Evolutionary conservation across 2,888 invertebrate genomes (phyloP).

Genomic region (Polia nebulosa): DNA sequence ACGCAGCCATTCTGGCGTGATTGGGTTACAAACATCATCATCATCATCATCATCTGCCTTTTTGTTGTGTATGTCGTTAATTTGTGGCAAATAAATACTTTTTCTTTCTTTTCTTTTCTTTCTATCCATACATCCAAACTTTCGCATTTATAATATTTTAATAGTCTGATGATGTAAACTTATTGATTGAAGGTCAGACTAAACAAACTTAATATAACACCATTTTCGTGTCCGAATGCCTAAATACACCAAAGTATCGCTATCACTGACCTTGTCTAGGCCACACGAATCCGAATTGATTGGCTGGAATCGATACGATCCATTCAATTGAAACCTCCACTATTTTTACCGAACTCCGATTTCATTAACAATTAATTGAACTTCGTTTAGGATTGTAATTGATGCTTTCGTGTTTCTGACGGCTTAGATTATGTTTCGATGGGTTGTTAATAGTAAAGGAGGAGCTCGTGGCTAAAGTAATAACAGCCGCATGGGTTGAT

Average conservation of each 20-base stretch:
- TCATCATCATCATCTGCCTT: no score
- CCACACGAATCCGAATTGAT: conserved; percentile 46
- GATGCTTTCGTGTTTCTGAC: conserved; percentile 7
- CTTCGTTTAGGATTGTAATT: conserved; percentile 40
- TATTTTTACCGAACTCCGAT: conserved; percentile 41
- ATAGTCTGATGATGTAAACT: no score
- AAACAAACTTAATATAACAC: not conserved
- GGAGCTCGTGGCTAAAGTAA: no score
- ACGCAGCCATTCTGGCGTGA: no score
- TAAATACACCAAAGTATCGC: conserved; percentile 28
- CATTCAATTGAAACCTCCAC: conserved; percentile 33
- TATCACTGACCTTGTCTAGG: conserved; percentile 54
- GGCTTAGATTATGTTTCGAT: conserved; percentile 14
- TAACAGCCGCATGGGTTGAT: no score
- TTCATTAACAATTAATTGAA: conserved; percentile 41
- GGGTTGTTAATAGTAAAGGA: conserved; percentile 10
- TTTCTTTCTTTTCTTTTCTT: no score
- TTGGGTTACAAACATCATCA: no score
- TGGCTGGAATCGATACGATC: conserved; percentile 53
- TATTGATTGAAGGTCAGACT: not conserved
- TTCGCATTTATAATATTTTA: no score
- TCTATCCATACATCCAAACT: no score
- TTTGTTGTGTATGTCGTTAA: no score
- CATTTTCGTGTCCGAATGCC: conserved; percentile 14
- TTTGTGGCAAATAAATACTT: no score